Conservation (phyloP, 2,113 vertebrate genomes). For the Pomatorhinus ruficollis region DNA sequence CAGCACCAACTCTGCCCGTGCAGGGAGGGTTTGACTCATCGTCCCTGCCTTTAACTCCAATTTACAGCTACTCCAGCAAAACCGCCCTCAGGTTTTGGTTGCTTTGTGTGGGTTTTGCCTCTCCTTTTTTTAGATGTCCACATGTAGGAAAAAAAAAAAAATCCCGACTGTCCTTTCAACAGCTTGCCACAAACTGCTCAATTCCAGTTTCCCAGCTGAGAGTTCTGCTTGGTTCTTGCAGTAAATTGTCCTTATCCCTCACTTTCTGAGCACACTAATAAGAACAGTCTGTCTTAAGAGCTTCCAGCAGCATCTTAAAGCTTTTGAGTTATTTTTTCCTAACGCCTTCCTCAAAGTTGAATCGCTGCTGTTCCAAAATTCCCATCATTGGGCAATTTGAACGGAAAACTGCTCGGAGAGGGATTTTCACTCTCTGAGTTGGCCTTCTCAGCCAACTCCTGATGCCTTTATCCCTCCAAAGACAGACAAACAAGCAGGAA, state of each 20-base stretch:
- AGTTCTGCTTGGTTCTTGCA: background rate
- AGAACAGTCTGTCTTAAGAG: background rate
- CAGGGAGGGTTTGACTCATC: background rate
- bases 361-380: background rate
- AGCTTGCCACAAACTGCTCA: background rate
- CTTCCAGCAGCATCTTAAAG: background rate
- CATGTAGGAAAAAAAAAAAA: background rate
- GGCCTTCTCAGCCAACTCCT: background rate
- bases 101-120: background rate
- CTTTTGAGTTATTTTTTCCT: background rate
- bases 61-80: background rate
- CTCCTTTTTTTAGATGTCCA: background rate
- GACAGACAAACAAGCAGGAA: background rate
- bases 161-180: background rate
- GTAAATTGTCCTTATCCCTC: background rate
- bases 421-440: background rate
- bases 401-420: background rate
- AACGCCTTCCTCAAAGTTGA: background rate
- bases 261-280: background rate
- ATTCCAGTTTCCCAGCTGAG: background rate
- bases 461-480: background rate
- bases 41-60: background rate
- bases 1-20: background rate
- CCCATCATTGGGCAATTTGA: background rate
- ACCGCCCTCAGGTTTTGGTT: background rate